A percentile compares a stretch with the other conserved stretches of the same genome.
Conservation (phyloP, 1,140 invertebrate species). For the Pseudomyrmex concolor region DNA sequence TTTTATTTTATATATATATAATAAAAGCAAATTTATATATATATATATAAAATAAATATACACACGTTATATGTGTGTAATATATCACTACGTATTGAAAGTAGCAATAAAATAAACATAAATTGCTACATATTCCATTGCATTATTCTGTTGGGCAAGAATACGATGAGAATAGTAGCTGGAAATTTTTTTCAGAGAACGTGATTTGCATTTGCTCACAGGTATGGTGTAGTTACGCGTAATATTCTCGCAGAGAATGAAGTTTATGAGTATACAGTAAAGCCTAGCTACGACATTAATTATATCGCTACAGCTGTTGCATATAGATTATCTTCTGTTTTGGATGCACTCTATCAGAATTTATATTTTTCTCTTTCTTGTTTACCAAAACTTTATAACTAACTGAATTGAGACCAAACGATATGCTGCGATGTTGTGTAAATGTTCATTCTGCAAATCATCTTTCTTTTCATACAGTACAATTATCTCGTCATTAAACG, state of each 20-base stretch:
- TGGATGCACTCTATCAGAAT: not conserved
- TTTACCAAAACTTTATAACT: not conserved
- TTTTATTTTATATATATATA: too few species aligned
- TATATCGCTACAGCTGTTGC: not conserved
- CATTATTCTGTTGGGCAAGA: not conserved
- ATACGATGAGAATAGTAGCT: not conserved
- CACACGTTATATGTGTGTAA: not conserved
- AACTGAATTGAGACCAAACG: not conserved
- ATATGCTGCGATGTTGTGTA: not conserved
- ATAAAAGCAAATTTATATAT: too few species aligned
- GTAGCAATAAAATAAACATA: not conserved
- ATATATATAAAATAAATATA: too few species aligned
- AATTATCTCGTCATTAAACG: not conserved
- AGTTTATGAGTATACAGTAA: constrained; percentile 24
- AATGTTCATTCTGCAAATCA: not conserved
- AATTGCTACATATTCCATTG: not conserved
- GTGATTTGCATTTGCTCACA: not conserved
- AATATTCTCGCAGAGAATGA: constrained; percentile 28
- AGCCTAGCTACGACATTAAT: constrained; percentile 18
- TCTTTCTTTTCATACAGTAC: not conserved
- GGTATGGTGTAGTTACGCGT: not conserved
- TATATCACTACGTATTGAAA: not conserved
- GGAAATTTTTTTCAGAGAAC: not conserved
- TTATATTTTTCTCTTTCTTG: not conserved
- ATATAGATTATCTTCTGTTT: constrained; percentile 4